phyloP scores from a whole-genome alignment of 2,113 vertebrate species.

The Crotalus tigris region DNA sequence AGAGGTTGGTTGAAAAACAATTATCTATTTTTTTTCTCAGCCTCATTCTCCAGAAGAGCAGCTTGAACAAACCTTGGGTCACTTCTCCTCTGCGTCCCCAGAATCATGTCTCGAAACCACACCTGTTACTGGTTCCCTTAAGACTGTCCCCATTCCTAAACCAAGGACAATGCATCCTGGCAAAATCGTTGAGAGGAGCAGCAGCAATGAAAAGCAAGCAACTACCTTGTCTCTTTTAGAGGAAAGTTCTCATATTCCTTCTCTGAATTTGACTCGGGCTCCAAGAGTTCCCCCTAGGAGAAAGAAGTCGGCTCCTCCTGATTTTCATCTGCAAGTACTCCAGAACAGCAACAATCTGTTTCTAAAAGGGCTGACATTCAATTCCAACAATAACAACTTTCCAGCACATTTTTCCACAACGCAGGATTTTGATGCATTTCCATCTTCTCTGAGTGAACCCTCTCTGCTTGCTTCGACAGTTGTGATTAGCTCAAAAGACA shows the following conservation, averaged over 20 bases:
- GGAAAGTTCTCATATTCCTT: accelerated
- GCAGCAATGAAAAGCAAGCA: conserved; percentile 1
- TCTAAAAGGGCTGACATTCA: conserved; percentile 32
- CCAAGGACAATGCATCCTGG: conserved; percentile 63
- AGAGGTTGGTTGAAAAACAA: background rate
- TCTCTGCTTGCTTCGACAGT: background rate
- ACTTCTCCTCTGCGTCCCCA: conserved; percentile 45
- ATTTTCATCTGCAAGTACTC: conserved; percentile 70
- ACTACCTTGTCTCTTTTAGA: background rate
- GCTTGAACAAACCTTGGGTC: conserved; percentile 9
- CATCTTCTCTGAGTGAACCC: accelerated
- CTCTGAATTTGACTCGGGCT: background rate
- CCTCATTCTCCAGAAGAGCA: conserved; percentile 48
- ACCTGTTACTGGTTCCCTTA: conserved; percentile 27
- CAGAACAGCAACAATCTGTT: conserved; percentile 51
- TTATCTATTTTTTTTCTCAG: conserved; percentile 45
- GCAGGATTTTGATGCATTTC: accelerated
- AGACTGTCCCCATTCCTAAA: conserved; percentile 65
- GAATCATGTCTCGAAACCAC: conserved; percentile 44
- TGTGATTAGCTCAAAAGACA: background rate
- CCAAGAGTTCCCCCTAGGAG: conserved; percentile 75
- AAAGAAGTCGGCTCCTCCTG: conserved; percentile 74
- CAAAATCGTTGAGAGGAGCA: conserved; percentile 49
- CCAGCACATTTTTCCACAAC: background rate
- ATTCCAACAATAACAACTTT: conserved; percentile 24